These are phyloP conservation scores for Cosmorhoe ocellata DNA, from an alignment of 2,888 invertebrate genomes.

Conservation along the genomic window DNA sequence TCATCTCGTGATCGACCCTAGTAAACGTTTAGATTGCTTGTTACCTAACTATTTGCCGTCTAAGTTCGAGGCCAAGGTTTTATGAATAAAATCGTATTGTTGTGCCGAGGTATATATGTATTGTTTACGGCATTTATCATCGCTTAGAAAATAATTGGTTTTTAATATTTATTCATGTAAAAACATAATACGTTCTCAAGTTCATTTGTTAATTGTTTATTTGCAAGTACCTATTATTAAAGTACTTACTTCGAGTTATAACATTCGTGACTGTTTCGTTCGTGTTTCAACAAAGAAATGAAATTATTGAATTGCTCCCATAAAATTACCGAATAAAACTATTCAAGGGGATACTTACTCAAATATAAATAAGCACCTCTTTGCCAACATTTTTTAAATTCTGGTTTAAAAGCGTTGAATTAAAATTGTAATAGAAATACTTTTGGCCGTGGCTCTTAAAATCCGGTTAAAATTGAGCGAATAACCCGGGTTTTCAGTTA, in stretches of 20 bases:
- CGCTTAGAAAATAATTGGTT: slow-evolving; percentile 22
- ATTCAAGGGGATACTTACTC: background rate
- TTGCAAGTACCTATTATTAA: too few relatives aligned
- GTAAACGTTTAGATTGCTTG: slow-evolving; percentile 6
- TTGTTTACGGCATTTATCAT: slow-evolving; percentile 22
- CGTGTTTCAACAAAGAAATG: background rate
- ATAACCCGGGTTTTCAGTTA: too few relatives aligned
- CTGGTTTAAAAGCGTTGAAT: too few relatives aligned
- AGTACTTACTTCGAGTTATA: too few relatives aligned
- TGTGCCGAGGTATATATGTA: slow-evolving; percentile 25
- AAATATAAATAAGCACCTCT: too few relatives aligned
- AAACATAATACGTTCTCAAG: too few relatives aligned
- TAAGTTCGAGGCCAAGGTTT: slow-evolving; percentile 30
- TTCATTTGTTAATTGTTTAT: too few relatives aligned
- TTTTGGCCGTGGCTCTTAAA: too few relatives aligned
- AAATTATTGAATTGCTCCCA: background rate
- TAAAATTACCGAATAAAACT: background rate
- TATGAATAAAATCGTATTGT: slow-evolving; percentile 24
- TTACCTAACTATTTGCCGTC: slow-evolving; percentile 12
- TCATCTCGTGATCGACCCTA: slow-evolving; percentile 9
- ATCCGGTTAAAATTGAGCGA: too few relatives aligned
- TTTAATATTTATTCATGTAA: slow-evolving; percentile 7
- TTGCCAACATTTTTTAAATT: too few relatives aligned
- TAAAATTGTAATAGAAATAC: too few relatives aligned
- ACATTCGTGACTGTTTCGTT: background rate